Base-by-base conservation (phyloP, 1,140 invertebrate genomes). In the Archivesica marissinica region DNA sequence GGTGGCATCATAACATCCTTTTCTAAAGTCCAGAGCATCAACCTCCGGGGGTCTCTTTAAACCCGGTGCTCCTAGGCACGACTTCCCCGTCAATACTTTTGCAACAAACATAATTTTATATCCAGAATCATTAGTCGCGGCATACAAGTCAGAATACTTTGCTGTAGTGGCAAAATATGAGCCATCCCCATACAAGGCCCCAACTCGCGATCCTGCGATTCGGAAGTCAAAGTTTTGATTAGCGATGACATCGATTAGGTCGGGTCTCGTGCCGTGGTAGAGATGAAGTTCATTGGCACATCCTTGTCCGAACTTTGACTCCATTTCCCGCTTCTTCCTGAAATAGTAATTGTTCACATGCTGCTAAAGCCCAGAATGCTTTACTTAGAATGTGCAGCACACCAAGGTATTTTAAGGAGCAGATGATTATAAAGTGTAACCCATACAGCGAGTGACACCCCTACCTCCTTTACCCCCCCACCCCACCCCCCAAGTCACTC, bases 121-220 rank as follows among this genome's bases (percentile, higher is more conserved):
- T 0, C 85, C 79, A 0, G 82, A 52, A 20, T 78, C 70, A 82
- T 86, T 75, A 11, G 50, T 25, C 3, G 33, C 70, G 13, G 87
- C 78, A 74, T 89, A 90, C 23, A 70, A 59, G 59, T 90, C 85
- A 20, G 89, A 87, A 30, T 78, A 77, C 59, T 83, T 86, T 23
- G 89, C 74, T 39, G 87, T 85, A 15, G 85, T 54, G 17, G 89
- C 87, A 77, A 90, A 90, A 74, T 90, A 90, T 17, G 84, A 52
- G 7, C 89, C 89, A 44, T 85, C 75, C 11, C 89, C 89, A 68
- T 85, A 89, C 28, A 88, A 52, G 28, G 88, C 80, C 0, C 87
- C 89, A 17, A 86, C 77, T 25, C 74, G 64, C 3, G 23, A 47
- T 0, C 88, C 88, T 15, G 83, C 78, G n/a, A 90, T 84, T 11